These are phyloP conservation scores for Thripadectes ignobilis DNA, from an alignment of 2,797 vertebrate species.

Conservation along the genomic window DNA sequence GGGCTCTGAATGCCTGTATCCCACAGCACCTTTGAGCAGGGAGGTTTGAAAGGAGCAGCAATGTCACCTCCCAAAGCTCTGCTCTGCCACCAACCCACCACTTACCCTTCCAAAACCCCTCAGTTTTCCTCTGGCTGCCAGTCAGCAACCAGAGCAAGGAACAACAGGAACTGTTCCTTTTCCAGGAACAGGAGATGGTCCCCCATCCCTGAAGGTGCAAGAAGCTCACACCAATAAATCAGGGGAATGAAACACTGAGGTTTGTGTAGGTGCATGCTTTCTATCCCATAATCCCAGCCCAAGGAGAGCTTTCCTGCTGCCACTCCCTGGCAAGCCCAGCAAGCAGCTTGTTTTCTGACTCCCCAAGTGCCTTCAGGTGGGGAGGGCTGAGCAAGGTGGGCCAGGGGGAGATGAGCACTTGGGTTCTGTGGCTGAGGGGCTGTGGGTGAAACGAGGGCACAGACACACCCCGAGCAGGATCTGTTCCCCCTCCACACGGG, in stretches of 20 bases:
- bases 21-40: accelerated
- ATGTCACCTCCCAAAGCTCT: not conserved
- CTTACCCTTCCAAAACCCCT: not conserved
- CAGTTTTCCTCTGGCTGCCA: not conserved
- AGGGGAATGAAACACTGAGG: slow-evolving; percentile 36
- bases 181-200: not conserved
- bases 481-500: not conserved
- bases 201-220: slow-evolving; percentile 43
- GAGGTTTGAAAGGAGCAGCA: not conserved
- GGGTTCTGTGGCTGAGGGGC: not conserved
- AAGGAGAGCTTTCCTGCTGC: not conserved
- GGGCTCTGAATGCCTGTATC: not conserved
- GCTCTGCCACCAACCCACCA: not conserved
- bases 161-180: not conserved
- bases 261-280: not conserved
- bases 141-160: not conserved
- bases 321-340: not conserved
- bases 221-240: slow-evolving; percentile 57
- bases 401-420: not conserved
- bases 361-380: not conserved
- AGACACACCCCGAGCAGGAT: not conserved
- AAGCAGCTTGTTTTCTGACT: not conserved
- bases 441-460: not conserved
- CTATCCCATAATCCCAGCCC: not conserved
- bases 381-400: not conserved